Base-by-base conservation (phyloP, 92 coral and sea anemone genomes). In the Nematostella vectensis region DNA sequence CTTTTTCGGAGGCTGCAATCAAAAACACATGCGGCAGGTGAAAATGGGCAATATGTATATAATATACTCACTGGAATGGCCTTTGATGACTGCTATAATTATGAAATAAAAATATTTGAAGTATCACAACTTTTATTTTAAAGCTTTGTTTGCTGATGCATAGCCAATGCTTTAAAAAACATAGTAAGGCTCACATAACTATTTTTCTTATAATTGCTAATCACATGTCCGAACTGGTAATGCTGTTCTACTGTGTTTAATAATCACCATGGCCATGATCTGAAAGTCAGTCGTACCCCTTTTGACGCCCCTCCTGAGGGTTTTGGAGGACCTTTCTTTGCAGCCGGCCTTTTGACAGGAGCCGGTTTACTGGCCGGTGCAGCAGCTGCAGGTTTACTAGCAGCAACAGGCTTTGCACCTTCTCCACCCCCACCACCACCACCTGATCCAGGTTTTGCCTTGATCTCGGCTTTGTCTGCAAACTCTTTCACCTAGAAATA, bases 391-490 rank as follows among this genome's bases (percentile, higher is more conserved):
- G 85, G 77, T 71, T 82, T 83, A 18, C 63, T 78, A 9, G 76
- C 12, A 15, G 55, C 60, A 29, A 59, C 30, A 1, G 77, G 48
- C 21, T 8, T 45, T 4, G 17, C 23, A 24, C 72, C 64, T 0
- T 61, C 73, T 38, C 65, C 69, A 9, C 74, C 70, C 4, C 51
- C 23, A 24, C 72, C 64, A 0, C 63, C 73, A 43, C 65, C 69
- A 9, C 74, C 70, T n/a, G 62, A 65, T 26, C 64, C 65, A 23
- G 97, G 95, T 12, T 63, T 80, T 11, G 78, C 86, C 37, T 66
- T 85, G 25, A 89, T 62, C 54, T 85, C 97, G 0, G 88, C 97
- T 55, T 89, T 89, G 42, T 85, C 97, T 27, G 80, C 62, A 58
- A 79, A 89, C 52, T 89, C 97, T 79, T 78, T 89, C 17, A 89